Conservation (phyloP, 2,797 vertebrate genomes). For the Myotis daubentonii region DNA sequence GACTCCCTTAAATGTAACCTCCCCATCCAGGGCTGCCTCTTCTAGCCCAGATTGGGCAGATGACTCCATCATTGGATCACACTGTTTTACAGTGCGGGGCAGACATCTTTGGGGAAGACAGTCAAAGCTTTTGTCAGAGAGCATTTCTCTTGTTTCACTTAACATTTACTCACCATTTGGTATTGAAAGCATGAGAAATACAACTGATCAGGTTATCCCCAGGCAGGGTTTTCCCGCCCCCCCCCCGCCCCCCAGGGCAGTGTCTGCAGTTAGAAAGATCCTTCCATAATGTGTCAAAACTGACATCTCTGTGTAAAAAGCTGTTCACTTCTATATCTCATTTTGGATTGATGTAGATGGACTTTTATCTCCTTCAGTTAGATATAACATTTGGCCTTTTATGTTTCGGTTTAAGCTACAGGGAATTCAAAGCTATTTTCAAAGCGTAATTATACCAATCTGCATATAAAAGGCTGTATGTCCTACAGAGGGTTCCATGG, state of each 20-base stretch:
- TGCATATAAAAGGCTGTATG: conserved; percentile 88
- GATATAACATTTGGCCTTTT: conserved; percentile 87
- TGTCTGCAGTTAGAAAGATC: conserved; percentile 75
- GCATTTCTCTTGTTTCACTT: conserved; percentile 71
- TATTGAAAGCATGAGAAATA: conserved; percentile 76
- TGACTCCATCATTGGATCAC: conserved; percentile 64
- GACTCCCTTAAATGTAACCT: conserved; percentile 64
- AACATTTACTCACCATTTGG: conserved; percentile 78
- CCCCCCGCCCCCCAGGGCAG: conserved; percentile 38
- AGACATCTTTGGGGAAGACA: conserved; percentile 72
- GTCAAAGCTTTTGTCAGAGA: conserved; percentile 53
- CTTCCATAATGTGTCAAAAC: conserved; percentile 84
- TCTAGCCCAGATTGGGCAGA: conserved; percentile 59
- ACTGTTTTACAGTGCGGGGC: conserved; percentile 59
- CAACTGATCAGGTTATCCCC: conserved; percentile 74
- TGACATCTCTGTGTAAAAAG: conserved; percentile 77
- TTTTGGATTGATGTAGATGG: conserved; percentile 82
- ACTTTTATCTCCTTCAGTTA: conserved; percentile 85
- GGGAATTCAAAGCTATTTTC: conserved; percentile 89
- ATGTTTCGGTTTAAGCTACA: conserved; percentile 85
- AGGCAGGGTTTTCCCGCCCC: conserved; percentile 61
- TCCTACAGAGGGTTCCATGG: conserved; percentile 82
- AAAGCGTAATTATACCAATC: conserved; percentile 88
- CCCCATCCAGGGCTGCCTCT: conserved; percentile 44
- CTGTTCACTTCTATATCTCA: conserved; percentile 81